Percentiles rank a stretch among this genome's conserved stretches.
These are phyloP conservation scores for Artibeus jamaicensis DNA, from an alignment of 2,797 vertebrate species.

Conservation along the genomic window DNA sequence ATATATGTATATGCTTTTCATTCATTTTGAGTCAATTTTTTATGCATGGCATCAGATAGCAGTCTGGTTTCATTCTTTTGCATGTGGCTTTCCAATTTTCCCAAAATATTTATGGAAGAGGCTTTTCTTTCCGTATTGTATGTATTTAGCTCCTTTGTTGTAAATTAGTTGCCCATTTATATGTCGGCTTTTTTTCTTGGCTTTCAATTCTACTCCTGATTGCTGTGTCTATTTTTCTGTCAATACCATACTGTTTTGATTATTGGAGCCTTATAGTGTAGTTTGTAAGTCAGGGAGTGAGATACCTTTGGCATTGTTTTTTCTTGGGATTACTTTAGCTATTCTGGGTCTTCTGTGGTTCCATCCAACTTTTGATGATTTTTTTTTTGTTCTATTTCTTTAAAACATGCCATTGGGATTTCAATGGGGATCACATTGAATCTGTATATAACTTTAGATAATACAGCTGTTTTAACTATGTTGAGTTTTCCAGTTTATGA, in stretches of 20 bases:
- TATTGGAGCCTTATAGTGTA: neutral
- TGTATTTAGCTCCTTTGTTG: neutral
- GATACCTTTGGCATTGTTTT: neutral
- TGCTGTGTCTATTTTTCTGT: neutral
- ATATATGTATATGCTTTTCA: neutral
- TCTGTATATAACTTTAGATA: neutral
- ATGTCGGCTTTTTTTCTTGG: neutral
- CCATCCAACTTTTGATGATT: neutral
- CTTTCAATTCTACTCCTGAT: neutral
- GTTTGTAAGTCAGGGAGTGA: neutral
- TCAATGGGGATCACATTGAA: neutral
- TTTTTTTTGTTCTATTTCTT: neutral
- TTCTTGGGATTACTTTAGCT: neutral
- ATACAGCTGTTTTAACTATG: neutral
- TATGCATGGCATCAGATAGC: neutral
- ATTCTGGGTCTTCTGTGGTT: neutral
- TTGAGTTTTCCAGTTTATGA: neutral
- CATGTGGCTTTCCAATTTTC: neutral
- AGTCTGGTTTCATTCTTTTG: neutral
- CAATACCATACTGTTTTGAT: neutral
- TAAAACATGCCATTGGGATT: neutral
- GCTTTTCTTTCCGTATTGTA: neutral
- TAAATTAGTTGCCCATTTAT: neutral
- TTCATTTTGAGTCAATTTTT: neutral
- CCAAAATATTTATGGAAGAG: neutral